Percentiles rank a stretch among this genome's conserved stretches.
phyloP scores from a whole-genome alignment of 2,113 vertebrate species.

The Corvus moneduloides region DNA sequence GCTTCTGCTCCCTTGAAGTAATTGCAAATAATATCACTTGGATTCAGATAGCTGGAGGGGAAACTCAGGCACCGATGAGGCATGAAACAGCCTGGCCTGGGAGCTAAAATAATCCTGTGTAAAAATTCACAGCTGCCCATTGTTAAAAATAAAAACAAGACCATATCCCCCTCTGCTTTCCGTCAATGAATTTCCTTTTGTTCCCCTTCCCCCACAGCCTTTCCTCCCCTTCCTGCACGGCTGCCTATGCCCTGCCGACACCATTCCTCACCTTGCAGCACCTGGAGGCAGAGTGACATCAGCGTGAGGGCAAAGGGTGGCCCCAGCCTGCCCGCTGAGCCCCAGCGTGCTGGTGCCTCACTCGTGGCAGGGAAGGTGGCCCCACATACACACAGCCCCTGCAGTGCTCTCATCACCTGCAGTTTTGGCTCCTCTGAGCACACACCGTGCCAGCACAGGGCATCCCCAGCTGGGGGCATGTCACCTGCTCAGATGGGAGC shows the following conservation, averaged over 20 bases:
- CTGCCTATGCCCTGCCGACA: background rate
- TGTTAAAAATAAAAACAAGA: constrained; percentile 47
- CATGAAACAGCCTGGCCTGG: constrained; percentile 19
- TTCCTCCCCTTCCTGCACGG: background rate
- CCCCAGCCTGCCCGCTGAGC: background rate
- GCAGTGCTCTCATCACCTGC: background rate
- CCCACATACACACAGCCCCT: accelerated
- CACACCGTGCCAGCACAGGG: accelerated
- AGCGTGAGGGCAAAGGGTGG: accelerated
- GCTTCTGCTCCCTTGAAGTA: constrained; percentile 47
- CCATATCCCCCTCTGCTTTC: background rate
- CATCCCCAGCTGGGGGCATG: accelerated
- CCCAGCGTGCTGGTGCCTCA: accelerated
- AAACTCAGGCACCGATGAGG: background rate
- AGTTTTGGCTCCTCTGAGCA: background rate
- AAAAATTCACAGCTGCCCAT: constrained; percentile 6
- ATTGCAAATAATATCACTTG: constrained; percentile 52
- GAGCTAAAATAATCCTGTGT: background rate
- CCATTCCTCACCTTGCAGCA: background rate
- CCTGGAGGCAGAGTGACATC: accelerated
- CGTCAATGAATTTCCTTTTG: background rate
- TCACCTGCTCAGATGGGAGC: background rate
- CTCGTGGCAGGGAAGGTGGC: background rate
- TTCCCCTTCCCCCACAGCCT: background rate
- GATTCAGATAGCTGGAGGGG: constrained; percentile 33